Base-by-base conservation (phyloP, 2,113 vertebrate species). In the Gambusia holbrooki region DNA sequence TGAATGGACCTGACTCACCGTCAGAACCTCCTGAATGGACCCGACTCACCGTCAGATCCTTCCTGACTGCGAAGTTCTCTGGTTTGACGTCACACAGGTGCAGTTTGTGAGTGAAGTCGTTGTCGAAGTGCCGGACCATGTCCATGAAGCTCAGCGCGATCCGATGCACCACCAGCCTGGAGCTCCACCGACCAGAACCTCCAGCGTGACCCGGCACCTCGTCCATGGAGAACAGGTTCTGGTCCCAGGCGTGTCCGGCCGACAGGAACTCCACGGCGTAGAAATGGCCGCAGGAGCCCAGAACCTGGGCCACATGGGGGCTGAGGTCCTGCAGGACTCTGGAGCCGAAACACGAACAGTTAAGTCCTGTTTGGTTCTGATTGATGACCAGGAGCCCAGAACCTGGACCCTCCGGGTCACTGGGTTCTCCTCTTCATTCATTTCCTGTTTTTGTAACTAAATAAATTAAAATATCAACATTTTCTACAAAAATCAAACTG, bases 61-160 rank as follows among this genome's bases (percentile, higher is more conserved):
- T 96, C 89, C 97, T 94, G 93, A 99, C 97, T 79, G 96, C 98
- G 0, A 99, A 99, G 92, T 99, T 99, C 88, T 99, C 98, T 0
- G 98, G 96, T 83, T 99, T 99, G 92, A 99, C 92, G 84, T 99
- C 98, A 1, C 98, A 99, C 62, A 99, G 96, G 89, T 99, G 98
- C 63, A 99, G 95, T 1, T 92, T 94, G 92, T 99, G 96, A 42
- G 96, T 94, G 89, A 99, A 98, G 89, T 98, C 97, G 0, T 95
- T 89, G 78, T 99, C 97, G 66, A 99, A 99, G 84, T 97, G 98
- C 82, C 92, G 91, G 58, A 97, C 96, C 97, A 99, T 96, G 90
- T 99, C 96, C 89, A 99, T 90, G 87, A 99, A 99, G 88, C 98
- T 98, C 77, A 98, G 95, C 0, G 98, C 98, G 30, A 99, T 96